Percentiles rank a stretch among this genome's conserved stretches.
Evolutionary conservation across 2,797 vertebrate genomes (phyloP).

Genomic region (Sternotherus odoratus): DNA sequence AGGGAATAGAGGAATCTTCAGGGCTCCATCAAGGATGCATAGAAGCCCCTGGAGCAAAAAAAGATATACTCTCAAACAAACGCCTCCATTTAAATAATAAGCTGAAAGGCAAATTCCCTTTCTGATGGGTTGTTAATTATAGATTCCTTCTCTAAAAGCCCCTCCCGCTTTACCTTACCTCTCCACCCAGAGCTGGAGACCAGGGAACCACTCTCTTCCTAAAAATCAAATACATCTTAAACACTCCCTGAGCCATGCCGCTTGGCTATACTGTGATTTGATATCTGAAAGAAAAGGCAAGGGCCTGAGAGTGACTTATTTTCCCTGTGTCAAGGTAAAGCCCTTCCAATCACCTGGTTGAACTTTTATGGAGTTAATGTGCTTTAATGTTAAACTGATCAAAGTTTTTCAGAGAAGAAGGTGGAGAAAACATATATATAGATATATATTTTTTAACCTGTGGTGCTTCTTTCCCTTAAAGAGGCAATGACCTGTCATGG

Average conservation of each 20-base stretch:
- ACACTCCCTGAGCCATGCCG: slow-evolving; percentile 64
- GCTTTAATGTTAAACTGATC: slow-evolving; percentile 48
- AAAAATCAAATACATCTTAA: slow-evolving; percentile 67
- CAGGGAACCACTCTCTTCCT: slow-evolving; percentile 61
- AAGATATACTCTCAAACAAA: slow-evolving; percentile 6
- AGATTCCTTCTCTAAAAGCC: slow-evolving; percentile 63
- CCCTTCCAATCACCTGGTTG: slow-evolving; percentile 28
- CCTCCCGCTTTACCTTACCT: slow-evolving; percentile 55
- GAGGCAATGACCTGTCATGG: slow-evolving; percentile 52
- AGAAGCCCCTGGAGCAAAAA: slow-evolving; percentile 55
- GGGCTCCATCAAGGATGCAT: slow-evolving; percentile 44
- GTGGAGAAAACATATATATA: background rate
- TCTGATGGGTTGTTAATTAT: slow-evolving; percentile 70
- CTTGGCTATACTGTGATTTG: slow-evolving; percentile 58
- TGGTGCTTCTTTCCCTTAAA: slow-evolving; percentile 68
- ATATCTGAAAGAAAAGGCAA: slow-evolving; percentile 53
- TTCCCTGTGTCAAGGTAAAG: slow-evolving; percentile 63
- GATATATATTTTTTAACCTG: slow-evolving; percentile 49
- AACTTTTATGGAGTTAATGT: slow-evolving; percentile 28
- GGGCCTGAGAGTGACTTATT: slow-evolving; percentile 25
- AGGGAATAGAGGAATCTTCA: slow-evolving; percentile 45
- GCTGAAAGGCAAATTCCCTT: slow-evolving; percentile 67
- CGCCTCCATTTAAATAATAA: slow-evolving; percentile 65
- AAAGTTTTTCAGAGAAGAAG: slow-evolving; percentile 54
- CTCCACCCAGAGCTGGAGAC: slow-evolving; percentile 59